A percentile compares a stretch with the other conserved stretches of the same genome.
Conservation (phyloP, 2,113 vertebrate genomes). For the Talpa occidentalis region DNA sequence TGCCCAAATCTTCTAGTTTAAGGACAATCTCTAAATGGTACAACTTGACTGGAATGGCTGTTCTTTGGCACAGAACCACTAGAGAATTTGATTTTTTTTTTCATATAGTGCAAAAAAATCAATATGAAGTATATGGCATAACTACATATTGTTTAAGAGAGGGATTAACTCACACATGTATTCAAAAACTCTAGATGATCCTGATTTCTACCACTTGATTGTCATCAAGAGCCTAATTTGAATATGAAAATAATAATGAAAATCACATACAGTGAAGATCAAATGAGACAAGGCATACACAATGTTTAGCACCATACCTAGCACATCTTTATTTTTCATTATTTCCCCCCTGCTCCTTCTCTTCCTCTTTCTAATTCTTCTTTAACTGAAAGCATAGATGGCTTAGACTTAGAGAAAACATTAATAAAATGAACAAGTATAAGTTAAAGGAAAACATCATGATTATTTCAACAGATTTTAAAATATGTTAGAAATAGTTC, state of each 20-base stretch:
- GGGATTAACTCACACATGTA: background rate
- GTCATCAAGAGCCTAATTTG: background rate
- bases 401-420: background rate
- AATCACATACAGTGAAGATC: background rate
- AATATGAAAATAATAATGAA: background rate
- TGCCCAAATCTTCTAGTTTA: background rate
- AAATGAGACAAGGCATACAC: background rate
- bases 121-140: background rate
- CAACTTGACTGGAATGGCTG: background rate
- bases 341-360: background rate
- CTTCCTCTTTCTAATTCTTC: background rate
- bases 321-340: background rate
- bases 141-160: background rate
- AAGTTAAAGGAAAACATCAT: background rate
- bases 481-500: background rate
- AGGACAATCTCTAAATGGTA: background rate
- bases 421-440: background rate
- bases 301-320: background rate
- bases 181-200: background rate
- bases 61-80: background rate
- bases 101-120: background rate
- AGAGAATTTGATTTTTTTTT: background rate
- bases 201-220: background rate
- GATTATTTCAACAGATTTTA: slow-evolving; percentile 9
- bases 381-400: background rate